Evolutionary conservation across 2,797 vertebrate genomes (phyloP).

Genomic region (Poecilia picta): DNA sequence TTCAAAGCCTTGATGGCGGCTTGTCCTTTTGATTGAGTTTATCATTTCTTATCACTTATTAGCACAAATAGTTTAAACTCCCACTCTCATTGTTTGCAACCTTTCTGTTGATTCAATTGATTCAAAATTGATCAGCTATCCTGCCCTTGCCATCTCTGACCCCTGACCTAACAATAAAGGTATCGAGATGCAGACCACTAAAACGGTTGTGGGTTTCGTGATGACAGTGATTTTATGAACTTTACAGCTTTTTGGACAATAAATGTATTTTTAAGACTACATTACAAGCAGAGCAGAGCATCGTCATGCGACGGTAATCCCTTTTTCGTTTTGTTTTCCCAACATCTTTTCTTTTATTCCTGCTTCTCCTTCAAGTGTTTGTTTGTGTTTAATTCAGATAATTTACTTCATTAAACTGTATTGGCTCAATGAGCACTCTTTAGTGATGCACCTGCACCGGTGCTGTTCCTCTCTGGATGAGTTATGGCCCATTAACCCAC

Average conservation of each 20-base stretch:
- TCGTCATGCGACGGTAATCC: background rate
- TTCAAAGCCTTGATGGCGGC: background rate
- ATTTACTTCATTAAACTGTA: slow-evolving; percentile 17
- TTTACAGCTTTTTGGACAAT: background rate
- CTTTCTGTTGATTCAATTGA: background rate
- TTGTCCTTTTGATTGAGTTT: background rate
- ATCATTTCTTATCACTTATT: background rate
- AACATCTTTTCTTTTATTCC: background rate
- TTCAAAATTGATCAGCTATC: background rate
- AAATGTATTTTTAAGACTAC: background rate
- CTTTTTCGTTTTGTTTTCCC: background rate
- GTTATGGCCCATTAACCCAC: slow-evolving; percentile 38
- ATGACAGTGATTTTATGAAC: background rate
- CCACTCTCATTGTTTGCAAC: background rate
- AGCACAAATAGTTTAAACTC: background rate
- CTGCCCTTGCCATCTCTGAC: background rate
- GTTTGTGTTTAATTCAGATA: background rate
- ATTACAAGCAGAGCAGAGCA: background rate
- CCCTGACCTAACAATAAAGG: background rate
- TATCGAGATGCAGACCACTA: background rate
- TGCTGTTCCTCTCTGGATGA: slow-evolving; percentile 25
- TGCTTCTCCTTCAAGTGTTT: background rate
- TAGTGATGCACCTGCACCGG: slow-evolving; percentile 43
- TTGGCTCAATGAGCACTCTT: slow-evolving; percentile 23
- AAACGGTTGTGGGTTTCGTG: background rate